Conservation (phyloP, 2,797 vertebrate genomes). For the Xenentodon cancila region DNA sequence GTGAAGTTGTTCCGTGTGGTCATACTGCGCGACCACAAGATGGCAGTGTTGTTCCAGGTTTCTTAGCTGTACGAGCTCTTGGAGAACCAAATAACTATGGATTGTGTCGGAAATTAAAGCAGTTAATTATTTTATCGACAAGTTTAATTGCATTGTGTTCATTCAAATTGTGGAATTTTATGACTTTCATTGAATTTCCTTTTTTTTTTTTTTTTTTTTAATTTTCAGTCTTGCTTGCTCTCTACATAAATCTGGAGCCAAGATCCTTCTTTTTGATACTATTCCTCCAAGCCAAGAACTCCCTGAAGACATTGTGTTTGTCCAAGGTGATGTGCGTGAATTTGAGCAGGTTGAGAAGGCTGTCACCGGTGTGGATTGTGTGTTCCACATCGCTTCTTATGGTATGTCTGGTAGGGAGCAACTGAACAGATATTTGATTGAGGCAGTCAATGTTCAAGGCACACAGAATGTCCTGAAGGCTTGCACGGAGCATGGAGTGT, state of each 20-base stretch:
- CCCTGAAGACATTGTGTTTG: slow-evolving; percentile 85
- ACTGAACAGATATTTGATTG: slow-evolving; percentile 84
- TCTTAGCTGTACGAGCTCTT: neutral
- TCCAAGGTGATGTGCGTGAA: slow-evolving; percentile 84
- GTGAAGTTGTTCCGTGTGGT: neutral
- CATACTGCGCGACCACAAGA: slow-evolving; percentile 12
- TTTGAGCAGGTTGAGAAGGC: slow-evolving; percentile 82
- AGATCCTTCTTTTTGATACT: slow-evolving; percentile 89
- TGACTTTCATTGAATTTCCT: neutral
- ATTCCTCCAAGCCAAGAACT: slow-evolving; percentile 71
- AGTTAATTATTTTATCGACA: too few relatives aligned
- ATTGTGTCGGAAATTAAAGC: neutral
- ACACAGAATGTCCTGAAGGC: slow-evolving; percentile 88
- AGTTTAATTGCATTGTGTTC: neutral
- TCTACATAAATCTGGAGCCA: slow-evolving; percentile 80
- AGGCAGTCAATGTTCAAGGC: slow-evolving; percentile 89
- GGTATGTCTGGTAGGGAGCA: slow-evolving; percentile 98
- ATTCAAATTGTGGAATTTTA: neutral
- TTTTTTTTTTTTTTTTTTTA: neutral
- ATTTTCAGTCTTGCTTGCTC: slow-evolving; percentile 87
- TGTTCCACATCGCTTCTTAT: slow-evolving; percentile 94
- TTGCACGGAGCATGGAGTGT: slow-evolving; percentile 80
- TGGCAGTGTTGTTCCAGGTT: slow-evolving; percentile 31
- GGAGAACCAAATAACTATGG: neutral
- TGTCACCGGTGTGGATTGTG: slow-evolving; percentile 80